phyloP scores from a whole-genome alignment of 2,888 invertebrate species.

The Liodrosophila aerea region DNA sequence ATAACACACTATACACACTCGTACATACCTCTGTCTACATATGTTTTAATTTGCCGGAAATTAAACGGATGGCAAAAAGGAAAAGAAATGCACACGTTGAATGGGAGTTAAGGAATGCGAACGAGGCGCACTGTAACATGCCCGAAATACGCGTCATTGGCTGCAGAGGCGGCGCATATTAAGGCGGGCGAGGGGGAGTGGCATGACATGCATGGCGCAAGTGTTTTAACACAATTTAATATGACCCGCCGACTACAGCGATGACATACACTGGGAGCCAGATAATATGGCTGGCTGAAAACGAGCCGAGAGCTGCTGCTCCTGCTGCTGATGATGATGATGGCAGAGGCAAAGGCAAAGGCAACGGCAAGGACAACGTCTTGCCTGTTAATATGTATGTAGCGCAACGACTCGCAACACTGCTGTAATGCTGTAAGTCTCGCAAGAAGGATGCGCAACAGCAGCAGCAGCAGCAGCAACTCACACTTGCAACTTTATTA shows the following conservation, averaged over 20 bases:
- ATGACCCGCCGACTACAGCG: conserved; percentile 43
- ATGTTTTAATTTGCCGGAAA: conserved; percentile 64
- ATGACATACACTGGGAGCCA: conserved; percentile 33
- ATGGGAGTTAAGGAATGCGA: conserved; percentile 29
- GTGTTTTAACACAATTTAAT: conserved; percentile 58
- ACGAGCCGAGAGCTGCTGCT: conserved; percentile 10
- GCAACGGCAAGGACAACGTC: conserved; percentile 10
- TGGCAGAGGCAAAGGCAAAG: not conserved
- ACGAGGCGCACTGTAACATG: too few relatives aligned
- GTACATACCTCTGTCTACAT: conserved; percentile 11
- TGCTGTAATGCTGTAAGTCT: conserved; percentile 6
- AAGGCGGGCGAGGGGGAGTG: not conserved
- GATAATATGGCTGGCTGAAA: conserved; percentile 38
- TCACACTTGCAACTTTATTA: conserved; percentile 48
- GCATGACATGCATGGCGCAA: conserved; percentile 40
- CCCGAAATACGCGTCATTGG: conserved; percentile 63
- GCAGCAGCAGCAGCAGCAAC: not conserved
- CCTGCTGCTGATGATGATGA: not conserved
- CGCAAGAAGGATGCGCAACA: conserved; percentile 16
- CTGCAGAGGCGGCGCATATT: not conserved
- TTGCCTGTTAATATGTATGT: conserved; percentile 30
- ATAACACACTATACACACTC: too few relatives aligned
- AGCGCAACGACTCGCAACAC: conserved; percentile 1
- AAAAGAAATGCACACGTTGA: conserved; percentile 52
- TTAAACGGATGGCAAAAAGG: conserved; percentile 27